Percentiles rank a stretch among this genome's conserved stretches.
phyloP scores from a whole-genome alignment of 92 coral and sea anemone genomes.

The Palythoa grandiflora region DNA sequence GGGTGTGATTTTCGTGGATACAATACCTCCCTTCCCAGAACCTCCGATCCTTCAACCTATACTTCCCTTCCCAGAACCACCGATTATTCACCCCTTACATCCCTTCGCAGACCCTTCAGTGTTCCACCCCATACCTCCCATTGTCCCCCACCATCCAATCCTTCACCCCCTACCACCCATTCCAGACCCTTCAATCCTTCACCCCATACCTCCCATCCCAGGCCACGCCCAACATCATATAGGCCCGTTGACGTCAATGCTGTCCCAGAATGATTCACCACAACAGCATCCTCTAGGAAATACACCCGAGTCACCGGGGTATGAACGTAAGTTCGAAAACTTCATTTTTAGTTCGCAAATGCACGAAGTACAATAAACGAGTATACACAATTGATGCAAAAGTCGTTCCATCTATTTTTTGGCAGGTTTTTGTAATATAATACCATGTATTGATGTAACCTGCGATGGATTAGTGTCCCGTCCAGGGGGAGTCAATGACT shows the following conservation, averaged over 20 bases:
- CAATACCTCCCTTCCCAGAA: neutral
- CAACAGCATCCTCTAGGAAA: constrained; percentile 6
- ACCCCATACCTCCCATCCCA: constrained; percentile 10
- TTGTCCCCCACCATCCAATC: neutral
- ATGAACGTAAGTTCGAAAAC: constrained; percentile 16
- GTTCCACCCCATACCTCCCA: neutral
- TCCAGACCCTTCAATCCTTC: neutral
- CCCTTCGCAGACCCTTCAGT: neutral
- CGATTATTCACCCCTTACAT: neutral
- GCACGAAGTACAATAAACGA: too few species aligned
- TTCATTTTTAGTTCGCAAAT: too few species aligned
- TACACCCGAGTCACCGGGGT: neutral
- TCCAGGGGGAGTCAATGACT: too few species aligned
- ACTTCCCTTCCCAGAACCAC: neutral
- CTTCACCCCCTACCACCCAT: neutral
- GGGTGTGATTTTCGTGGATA: constrained; percentile 21
- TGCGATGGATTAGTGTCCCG: too few species aligned
- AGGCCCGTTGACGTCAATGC: constrained; percentile 29
- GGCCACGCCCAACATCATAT: constrained; percentile 7
- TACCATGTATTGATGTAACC: too few species aligned
- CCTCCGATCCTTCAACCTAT: constrained; percentile 7
- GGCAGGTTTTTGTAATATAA: too few species aligned
- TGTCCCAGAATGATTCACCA: constrained; percentile 1
- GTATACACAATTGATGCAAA: too few species aligned
- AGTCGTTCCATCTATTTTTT: too few species aligned